A percentile compares a stretch with the other conserved stretches of the same genome.
phyloP scores from a whole-genome alignment of 1,140 invertebrate genomes.

The Whitmania pigra region DNA sequence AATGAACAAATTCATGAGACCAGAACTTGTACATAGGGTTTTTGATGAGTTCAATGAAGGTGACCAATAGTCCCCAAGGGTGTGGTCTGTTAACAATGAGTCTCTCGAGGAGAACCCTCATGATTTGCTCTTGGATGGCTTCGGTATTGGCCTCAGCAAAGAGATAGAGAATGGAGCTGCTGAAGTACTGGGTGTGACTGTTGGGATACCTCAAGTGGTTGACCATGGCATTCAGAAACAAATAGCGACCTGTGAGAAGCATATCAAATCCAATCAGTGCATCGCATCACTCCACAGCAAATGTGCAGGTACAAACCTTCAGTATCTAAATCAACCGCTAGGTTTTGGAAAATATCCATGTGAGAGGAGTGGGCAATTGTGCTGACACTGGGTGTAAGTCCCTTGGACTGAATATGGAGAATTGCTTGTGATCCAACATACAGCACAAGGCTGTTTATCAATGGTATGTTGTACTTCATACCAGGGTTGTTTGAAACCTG shows the following conservation, averaged over 20 bases:
- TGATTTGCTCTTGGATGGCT: conserved; percentile 74
- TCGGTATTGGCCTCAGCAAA: conserved; percentile 96
- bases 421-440: conserved; percentile 96
- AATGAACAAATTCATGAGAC: conserved; percentile 96
- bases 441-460: conserved; percentile 91
- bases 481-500: conserved; percentile 67
- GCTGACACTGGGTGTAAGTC: conserved; percentile 78
- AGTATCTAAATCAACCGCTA: conserved; percentile 90
- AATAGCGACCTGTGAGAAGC: conserved; percentile 55
- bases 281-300: not conserved
- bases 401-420: conserved; percentile 50
- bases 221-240: conserved; percentile 94
- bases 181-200: conserved; percentile 98
- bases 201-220: conserved; percentile 98
- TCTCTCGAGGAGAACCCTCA: conserved; percentile 76
- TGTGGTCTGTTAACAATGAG: conserved; percentile 95
- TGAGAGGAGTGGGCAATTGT: conserved; percentile 90
- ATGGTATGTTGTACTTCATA: conserved; percentile 78
- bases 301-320: conserved; percentile 54
- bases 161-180: conserved; percentile 84
- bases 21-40: conserved; percentile 98
- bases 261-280: not conserved
- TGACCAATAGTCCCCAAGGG: conserved; percentile 95
- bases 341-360: conserved; percentile 99
- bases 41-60: conserved; percentile 97